Base-by-base conservation (phyloP, 1,140 invertebrate species). In the Scylla paramamosain region DNA sequence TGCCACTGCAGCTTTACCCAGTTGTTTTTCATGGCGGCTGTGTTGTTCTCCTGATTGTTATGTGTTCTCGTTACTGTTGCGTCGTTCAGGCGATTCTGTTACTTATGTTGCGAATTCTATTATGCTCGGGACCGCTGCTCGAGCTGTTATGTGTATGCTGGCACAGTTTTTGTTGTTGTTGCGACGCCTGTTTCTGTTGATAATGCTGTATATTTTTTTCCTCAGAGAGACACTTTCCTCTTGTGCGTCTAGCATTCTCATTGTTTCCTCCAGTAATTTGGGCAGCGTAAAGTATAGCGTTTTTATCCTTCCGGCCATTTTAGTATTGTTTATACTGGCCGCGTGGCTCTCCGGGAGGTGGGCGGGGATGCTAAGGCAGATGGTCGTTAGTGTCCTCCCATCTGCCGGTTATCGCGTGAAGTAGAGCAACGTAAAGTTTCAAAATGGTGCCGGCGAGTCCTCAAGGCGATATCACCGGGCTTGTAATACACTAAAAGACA, bases 401-500 rank as follows among this genome's bases (percentile, higher is more conserved):
- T 32, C 29, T 32, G 48, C 28, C 52, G 48, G 77, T 91, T 91
- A 91, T 77, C 90, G 46, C 46, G 77, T 32, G 28, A 77, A 32
- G 31, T 67, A 77, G 77, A 45, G 46, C 52, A 32, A 32, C 46
- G 77, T 46, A 77, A 52, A 32, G 52, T 20, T 39, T 32, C 16
- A 32, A 20, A 91, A 77, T 91, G 52, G 67, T 32, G 12, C 90
- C 29, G 28, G 46, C 8, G 89, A 77, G 90, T 77, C 52, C 31
- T 67, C 25, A 7, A 77, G 52, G 3, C 52, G 32, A 31, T 91
- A 77, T 77, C 90, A 16, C 16, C 67, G 20, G 2, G 28, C 7
- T n/a, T 91, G 90, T 91, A 91, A 32, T 32, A 32, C 52, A 91
- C 90, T 87, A 87, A 91, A 91, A 91, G 48, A 82, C 59, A 32